Evolutionary conservation across 2,888 invertebrate species (phyloP), one percentile per base, ranked within the genome.

Genomic region (Panopea generosa): DNA sequence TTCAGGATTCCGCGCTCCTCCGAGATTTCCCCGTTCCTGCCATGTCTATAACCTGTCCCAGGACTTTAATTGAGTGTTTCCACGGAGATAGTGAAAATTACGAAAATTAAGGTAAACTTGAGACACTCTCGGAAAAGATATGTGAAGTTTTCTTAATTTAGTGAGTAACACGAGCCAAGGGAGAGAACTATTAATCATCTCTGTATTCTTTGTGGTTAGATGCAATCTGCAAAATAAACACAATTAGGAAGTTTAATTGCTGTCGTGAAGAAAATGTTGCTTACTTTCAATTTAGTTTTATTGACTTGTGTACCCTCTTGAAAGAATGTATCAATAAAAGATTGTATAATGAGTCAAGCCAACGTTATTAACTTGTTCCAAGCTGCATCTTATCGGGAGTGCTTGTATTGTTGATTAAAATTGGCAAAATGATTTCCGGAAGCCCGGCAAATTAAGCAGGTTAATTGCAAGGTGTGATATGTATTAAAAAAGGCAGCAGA

Each of bases 201-300:
- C 27, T 43, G 40, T 20, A 57, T 65, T 60, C 69, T 57, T 43
- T 50, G 56, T 60, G 50, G 57, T 66, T 59, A 70, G 79, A 79
- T 75, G 59, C 60, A 72, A 79, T 79, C 79, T 62, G 68, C 71
- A 67, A 62, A 75, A 70, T 79, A 79, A 79, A 79, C 66, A 79
- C 68, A 79, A 75, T 79, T 75, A 79, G 67, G 65, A 68, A 75
- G 62, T 79, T 72, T 77, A 80, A 80, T 80, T 70, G 73, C 49
- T 26, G 22, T 22, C 33, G 33, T 52, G 70, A 57, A 73, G 66
- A 73, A 63, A n/a, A 70, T 18, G 55, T 56, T 80, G 80, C 76
- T 76, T 80, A 65, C 61, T 77, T 77, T 77, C 69, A 77, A 77
- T 73, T 73, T 69, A 68, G 62, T 77, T 73, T 77, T 77, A 77